A percentile compares a stretch with the other conserved stretches of the same genome.
Conservation (phyloP, 92 coral and sea anemone genomes). For the Porites divaricata region DNA sequence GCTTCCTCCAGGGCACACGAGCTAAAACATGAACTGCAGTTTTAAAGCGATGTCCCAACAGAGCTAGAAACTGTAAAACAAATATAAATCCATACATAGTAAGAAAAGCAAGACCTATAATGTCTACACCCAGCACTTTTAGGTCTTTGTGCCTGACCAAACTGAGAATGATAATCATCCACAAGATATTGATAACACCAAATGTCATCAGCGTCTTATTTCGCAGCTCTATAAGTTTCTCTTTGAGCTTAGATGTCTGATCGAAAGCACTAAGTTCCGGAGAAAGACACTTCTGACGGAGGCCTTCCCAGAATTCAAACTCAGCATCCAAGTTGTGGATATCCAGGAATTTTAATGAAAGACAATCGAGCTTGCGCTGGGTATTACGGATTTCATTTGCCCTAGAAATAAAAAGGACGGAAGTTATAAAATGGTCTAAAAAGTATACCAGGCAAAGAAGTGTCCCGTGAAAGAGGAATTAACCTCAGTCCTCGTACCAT, state of each 20-base stretch:
- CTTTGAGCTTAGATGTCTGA: constrained; percentile 49
- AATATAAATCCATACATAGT: constrained; percentile 60
- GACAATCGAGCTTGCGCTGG: constrained; percentile 52
- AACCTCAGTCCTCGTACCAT: no score
- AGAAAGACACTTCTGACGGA: constrained; percentile 58
- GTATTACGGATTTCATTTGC: constrained; percentile 55
- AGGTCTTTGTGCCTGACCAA: constrained; percentile 43
- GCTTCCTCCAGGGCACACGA: constrained; percentile 59
- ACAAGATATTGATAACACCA: constrained; percentile 64
- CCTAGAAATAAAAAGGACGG: not conserved
- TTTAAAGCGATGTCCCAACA: constrained; percentile 72
- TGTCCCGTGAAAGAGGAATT: no score
- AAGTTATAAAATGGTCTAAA: not conserved
- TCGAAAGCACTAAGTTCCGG: constrained; percentile 64
- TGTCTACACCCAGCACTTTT: constrained; percentile 69
- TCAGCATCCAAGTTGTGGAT: constrained; percentile 41
- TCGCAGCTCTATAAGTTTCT: constrained; percentile 51
- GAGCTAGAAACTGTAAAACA: constrained; percentile 68
- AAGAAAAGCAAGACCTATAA: constrained; percentile 68
- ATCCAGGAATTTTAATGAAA: constrained; percentile 5
- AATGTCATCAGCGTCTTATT: constrained; percentile 62
- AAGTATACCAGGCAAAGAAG: no score
- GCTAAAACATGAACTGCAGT: constrained; percentile 71
- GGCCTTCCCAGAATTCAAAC: constrained; percentile 61
- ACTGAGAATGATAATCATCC: constrained; percentile 65